Conservation (phyloP, 2,888 invertebrate species). For the Euspilapteryx auroguttella region DNA sequence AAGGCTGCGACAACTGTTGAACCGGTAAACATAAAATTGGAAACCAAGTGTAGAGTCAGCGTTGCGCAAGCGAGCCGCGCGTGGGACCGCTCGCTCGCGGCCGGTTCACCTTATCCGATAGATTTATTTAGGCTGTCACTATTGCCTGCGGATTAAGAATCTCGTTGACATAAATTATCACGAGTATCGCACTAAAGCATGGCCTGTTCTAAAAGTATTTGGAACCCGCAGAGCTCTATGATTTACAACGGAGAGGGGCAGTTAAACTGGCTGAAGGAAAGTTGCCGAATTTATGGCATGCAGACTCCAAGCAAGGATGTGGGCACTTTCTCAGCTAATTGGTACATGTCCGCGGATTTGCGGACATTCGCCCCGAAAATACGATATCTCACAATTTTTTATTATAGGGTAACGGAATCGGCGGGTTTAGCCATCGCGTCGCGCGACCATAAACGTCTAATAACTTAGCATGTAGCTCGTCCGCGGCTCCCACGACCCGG, state of each 20-base stretch:
- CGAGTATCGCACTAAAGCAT: constrained; percentile 22
- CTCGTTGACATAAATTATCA: constrained; percentile 45
- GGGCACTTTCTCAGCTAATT: constrained; percentile 3
- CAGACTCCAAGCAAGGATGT: too few species aligned
- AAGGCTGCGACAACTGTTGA: constrained; percentile 54
- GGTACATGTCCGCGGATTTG: neutral
- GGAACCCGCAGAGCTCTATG: constrained; percentile 9
- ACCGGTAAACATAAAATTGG: constrained; percentile 63
- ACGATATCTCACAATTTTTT: too few species aligned
- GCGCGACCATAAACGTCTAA: too few species aligned
- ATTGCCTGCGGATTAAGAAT: constrained; percentile 42
- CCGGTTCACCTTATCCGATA: constrained; percentile 11
- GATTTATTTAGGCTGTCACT: constrained; percentile 37
- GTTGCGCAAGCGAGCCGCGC: constrained; percentile 52
- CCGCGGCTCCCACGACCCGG: too few species aligned
- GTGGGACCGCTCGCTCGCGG: constrained; percentile 35
- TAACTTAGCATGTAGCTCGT: too few species aligned
- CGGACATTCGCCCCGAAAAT: too few species aligned
- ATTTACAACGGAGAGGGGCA: too few species aligned
- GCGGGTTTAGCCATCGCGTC: too few species aligned
- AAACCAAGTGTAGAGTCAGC: constrained; percentile 52
- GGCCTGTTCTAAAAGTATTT: constrained; percentile 18
- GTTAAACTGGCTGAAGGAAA: too few species aligned
- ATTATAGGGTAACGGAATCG: too few species aligned
- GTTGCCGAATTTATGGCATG: too few species aligned